Conservation (phyloP, 2,113 vertebrate species). For the Sapajus apella region DNA sequence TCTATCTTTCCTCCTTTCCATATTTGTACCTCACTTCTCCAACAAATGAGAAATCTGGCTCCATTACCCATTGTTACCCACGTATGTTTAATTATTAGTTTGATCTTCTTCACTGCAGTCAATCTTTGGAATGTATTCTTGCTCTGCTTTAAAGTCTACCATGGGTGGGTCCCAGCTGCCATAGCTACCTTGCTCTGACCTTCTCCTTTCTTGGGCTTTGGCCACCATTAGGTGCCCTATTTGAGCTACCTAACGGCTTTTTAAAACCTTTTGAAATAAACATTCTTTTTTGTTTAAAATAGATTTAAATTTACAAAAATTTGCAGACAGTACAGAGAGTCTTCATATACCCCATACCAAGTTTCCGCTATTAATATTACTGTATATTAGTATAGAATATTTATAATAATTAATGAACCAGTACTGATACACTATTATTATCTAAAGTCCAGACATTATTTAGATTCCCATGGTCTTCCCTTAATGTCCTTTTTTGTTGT, state of each 20-base stretch:
- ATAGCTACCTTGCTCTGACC: not conserved
- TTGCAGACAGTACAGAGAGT: not conserved
- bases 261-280: not conserved
- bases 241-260: not conserved
- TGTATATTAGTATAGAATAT: not conserved
- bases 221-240: not conserved
- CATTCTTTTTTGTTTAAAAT: not conserved
- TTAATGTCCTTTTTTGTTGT: not conserved
- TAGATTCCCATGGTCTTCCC: not conserved
- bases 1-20: not conserved
- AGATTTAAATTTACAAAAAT: not conserved
- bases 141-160: not conserved
- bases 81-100: too few relatives aligned
- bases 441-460: not conserved
- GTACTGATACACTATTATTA: not conserved
- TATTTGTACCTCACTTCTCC: not conserved
- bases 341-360: not conserved
- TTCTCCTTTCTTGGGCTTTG: not conserved
- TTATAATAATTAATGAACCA: not conserved
- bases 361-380: not conserved
- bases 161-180: not conserved
- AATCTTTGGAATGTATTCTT: not conserved
- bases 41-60: not conserved
- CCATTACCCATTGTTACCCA: not conserved
- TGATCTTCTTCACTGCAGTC: not conserved